Evolutionary conservation across 2,797 vertebrate species (phyloP), one percentile per base, ranked within the genome.

Genomic region (Sebastes minor): DNA sequence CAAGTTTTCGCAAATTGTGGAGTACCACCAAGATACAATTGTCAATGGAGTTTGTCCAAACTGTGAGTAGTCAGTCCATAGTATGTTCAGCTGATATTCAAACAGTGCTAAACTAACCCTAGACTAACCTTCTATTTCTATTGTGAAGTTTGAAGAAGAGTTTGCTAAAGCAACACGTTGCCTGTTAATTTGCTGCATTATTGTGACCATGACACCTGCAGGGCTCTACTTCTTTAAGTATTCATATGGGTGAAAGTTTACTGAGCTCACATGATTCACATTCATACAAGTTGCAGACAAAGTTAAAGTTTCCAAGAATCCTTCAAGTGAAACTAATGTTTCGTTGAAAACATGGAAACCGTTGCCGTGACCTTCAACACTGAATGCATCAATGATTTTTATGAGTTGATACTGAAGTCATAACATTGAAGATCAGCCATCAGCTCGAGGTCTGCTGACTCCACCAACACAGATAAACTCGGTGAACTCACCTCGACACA

Each of bases 401-500:
- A 7, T 28, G 18, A 33, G 12, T 27, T 5, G 42, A 55, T 14
- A 46, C 52, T 7, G 10, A 68, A 79, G 63, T 69, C 57, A 64
- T 1, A 70, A 33, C 22, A 32, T 1, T 16, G n/a, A 42, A 1
- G 35, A 16, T 28, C 22, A 32, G 35, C 9, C 4, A n/a, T 30
- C 16, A 18, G 57, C 20, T 8, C 14, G 28, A 38, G 22, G 20
- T 52, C 63, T 28, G 62, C 57, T 10, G 49, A 46, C 32, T 33
- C 56, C 25, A 6, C 6, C 22, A 2, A 28, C 9, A 27, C 59
- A 13, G 53, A 32, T 28, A 7, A 53, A 52, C 13, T 8, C 20
- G n/a, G 5, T 10, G 23, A 18, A 73, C 92, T 32, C 86, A 98
- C 98, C 97, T 28, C 75, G 89, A 86, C 98, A 98, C 71, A 81